Percentiles rank a stretch among this genome's conserved stretches.
Evolutionary conservation across 2,888 invertebrate species (phyloP).

Genomic region (Drosophila phalerata): DNA sequence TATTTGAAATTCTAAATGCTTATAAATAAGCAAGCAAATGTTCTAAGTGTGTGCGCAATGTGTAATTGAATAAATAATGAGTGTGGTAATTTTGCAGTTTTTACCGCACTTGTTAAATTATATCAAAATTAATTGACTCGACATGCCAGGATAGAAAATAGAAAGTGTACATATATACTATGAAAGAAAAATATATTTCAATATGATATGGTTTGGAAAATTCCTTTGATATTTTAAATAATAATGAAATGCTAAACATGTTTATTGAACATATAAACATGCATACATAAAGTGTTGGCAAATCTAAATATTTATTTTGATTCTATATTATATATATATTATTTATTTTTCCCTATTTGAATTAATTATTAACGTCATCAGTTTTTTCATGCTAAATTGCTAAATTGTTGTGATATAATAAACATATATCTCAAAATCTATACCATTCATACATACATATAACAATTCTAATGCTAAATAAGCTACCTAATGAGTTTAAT

Average conservation of each 20-base stretch:
- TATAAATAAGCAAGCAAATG: constrained; percentile 43
- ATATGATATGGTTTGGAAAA: constrained; percentile 25
- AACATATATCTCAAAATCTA: neutral
- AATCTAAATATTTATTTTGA: constrained; percentile 3
- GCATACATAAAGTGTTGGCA: constrained; percentile 14
- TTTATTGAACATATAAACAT: constrained; percentile 28
- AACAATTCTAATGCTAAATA: neutral
- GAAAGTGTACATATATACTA: constrained; percentile 8
- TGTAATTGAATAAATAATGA: constrained; percentile 38
- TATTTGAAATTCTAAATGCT: constrained; percentile 15
- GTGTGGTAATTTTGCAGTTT: constrained; percentile 21
- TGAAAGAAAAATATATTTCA: constrained; percentile 15
- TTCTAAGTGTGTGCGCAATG: constrained; percentile 26
- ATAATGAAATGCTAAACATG: constrained; percentile 43
- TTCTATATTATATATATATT: no score
- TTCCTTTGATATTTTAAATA: constrained; percentile 10
- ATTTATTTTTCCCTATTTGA: neutral
- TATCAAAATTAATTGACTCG: constrained; percentile 70
- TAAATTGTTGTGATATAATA: neutral
- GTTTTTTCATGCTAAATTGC: neutral
- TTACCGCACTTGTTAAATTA: constrained; percentile 54
- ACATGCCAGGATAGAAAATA: constrained; percentile 25
- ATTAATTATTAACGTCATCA: constrained; percentile 20
- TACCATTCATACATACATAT: neutral
- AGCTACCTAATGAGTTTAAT: constrained; percentile 2